Conservation (phyloP, 2,797 vertebrate genomes). For the Crenuchus spilurus region DNA sequence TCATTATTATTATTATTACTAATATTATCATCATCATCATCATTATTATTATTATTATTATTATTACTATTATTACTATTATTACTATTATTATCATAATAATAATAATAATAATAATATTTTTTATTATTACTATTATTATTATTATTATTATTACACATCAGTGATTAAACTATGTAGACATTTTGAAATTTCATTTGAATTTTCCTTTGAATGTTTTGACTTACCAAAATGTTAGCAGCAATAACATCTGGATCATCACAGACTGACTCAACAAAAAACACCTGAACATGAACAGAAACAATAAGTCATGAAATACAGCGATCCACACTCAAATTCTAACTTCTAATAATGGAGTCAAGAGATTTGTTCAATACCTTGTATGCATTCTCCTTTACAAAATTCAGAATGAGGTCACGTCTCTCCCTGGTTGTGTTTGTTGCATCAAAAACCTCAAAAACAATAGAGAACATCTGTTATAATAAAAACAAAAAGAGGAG, state of each 20-base stretch:
- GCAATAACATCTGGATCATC: conserved; percentile 97
- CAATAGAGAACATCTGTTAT: not conserved
- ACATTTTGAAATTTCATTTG: too few relatives aligned
- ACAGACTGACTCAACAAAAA: conserved; percentile 97
- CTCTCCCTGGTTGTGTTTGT: conserved; percentile 97
- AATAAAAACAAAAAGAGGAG: not conserved
- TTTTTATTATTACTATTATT: too few relatives aligned
- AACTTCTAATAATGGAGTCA: not conserved
- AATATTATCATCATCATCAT: too few relatives aligned
- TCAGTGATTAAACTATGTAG: too few relatives aligned
- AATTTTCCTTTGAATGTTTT: not conserved
- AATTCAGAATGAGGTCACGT: conserved; percentile 89
- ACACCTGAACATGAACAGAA: conserved; percentile 79
- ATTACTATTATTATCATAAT: too few relatives aligned
- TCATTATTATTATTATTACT: too few relatives aligned
- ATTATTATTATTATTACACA: too few relatives aligned
- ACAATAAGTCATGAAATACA: not conserved
- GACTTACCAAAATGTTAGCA: conserved; percentile 94
- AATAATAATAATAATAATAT: too few relatives aligned
- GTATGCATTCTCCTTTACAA: conserved; percentile 89
- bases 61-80: too few relatives aligned
- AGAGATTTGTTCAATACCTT: conserved; percentile 80
- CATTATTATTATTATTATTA: too few relatives aligned
- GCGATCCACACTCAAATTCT: not conserved
- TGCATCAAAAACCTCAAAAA: conserved; percentile 91